Evolutionary conservation across 2,113 vertebrate species (phyloP).

Genomic region (Sylvia atricapilla): DNA sequence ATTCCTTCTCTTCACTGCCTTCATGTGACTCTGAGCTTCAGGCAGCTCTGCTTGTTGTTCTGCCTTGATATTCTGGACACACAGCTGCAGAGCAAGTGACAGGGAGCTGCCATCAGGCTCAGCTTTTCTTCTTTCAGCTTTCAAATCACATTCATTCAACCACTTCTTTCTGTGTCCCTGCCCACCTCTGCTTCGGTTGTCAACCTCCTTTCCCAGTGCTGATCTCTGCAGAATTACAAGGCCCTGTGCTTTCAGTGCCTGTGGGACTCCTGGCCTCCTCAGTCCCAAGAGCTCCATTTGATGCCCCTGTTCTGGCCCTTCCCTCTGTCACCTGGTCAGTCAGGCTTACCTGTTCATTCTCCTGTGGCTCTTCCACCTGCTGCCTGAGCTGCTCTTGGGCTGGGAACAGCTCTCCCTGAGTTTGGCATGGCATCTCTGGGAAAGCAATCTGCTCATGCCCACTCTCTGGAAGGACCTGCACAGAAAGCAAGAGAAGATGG

Average conservation of each 20-base stretch:
- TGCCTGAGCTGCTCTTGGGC: background rate
- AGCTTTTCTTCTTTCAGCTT: background rate
- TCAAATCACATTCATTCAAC: background rate
- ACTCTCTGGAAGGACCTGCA: background rate
- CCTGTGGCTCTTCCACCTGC: slow-evolving; percentile 48
- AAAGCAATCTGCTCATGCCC: slow-evolving; percentile 54
- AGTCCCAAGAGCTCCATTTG: background rate
- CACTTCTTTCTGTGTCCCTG: background rate
- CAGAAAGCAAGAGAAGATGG: too few relatives aligned
- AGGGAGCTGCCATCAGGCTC: background rate
- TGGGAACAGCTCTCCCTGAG: slow-evolving; percentile 18
- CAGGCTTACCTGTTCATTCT: slow-evolving; percentile 53
- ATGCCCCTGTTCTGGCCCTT: background rate
- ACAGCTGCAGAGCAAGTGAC: background rate
- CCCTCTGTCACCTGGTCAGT: background rate
- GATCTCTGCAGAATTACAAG: background rate
- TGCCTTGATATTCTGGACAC: background rate
- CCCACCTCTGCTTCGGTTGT: background rate
- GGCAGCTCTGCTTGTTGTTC: background rate
- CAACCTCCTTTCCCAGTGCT: background rate
- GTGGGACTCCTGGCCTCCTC: background rate
- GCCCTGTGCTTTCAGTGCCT: background rate
- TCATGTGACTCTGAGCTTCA: background rate
- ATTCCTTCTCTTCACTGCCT: background rate
- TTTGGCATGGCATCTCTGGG: slow-evolving; percentile 40